Conservation (phyloP, 2,113 vertebrate genomes). For the Lates calcarifer region DNA sequence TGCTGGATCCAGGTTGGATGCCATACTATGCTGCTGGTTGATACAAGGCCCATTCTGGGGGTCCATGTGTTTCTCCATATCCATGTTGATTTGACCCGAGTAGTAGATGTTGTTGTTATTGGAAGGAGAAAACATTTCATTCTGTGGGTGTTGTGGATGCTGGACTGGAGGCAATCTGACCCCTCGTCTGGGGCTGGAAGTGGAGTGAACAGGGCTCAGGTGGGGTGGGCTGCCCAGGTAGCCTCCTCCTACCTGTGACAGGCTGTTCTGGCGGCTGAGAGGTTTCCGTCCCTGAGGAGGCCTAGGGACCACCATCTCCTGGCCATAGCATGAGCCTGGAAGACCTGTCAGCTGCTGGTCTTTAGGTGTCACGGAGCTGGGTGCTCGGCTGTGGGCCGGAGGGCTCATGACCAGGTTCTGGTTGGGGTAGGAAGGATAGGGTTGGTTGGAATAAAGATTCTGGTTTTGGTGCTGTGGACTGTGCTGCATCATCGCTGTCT, state of each 20-base stretch:
- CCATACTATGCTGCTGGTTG: slow-evolving; percentile 80
- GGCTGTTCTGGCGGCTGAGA: slow-evolving; percentile 81
- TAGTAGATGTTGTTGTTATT: slow-evolving; percentile 81
- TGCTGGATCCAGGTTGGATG: slow-evolving; percentile 67
- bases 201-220: slow-evolving; percentile 81
- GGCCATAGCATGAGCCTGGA: slow-evolving; percentile 82
- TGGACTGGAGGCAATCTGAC: slow-evolving; percentile 84
- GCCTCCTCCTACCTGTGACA: slow-evolving; percentile 78
- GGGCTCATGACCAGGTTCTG: slow-evolving; percentile 83
- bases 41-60: slow-evolving; percentile 80
- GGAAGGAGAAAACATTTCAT: slow-evolving; percentile 76
- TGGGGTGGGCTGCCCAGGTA: slow-evolving; percentile 83
- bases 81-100: slow-evolving; percentile 83
- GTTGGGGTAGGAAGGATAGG: slow-evolving; percentile 80
- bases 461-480: slow-evolving; percentile 83
- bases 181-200: slow-evolving; percentile 69
- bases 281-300: slow-evolving; percentile 87
- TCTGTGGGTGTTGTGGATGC: slow-evolving; percentile 76
- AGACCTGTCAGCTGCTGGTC: slow-evolving; percentile 81
- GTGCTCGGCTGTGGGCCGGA: slow-evolving; percentile 62
- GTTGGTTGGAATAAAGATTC: slow-evolving; percentile 75
- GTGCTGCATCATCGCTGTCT: slow-evolving; percentile 80
- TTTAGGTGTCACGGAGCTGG: slow-evolving; percentile 77
- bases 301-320: slow-evolving; percentile 85
- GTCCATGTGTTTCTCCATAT: slow-evolving; percentile 81